These are phyloP conservation scores for Tapirus indicus DNA, from an alignment of 2,797 vertebrate genomes.

Conservation along the genomic window DNA sequence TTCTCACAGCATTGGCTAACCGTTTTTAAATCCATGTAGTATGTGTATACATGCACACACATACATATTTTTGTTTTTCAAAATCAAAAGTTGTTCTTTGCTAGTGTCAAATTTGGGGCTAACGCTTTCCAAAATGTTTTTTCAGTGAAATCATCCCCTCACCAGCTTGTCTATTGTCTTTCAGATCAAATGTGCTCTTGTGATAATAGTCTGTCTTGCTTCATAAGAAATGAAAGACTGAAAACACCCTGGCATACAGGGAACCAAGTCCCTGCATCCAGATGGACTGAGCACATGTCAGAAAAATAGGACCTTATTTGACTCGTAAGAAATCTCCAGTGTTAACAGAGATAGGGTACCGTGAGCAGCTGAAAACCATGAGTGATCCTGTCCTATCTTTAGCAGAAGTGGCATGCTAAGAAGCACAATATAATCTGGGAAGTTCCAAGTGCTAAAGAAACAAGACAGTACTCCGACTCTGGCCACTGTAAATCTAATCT, in stretches of 20 bases:
- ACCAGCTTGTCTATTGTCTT: not conserved
- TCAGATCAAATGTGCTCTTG: slow-evolving; percentile 25
- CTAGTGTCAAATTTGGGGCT: slow-evolving; percentile 22
- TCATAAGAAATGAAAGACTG: not conserved
- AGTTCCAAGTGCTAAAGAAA: not conserved
- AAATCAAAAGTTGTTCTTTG: slow-evolving; percentile 53
- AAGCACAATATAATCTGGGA: not conserved
- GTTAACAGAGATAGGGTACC: not conserved
- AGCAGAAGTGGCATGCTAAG: slow-evolving; percentile 16
- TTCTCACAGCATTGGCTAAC: not conserved
- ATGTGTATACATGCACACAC: not conserved
- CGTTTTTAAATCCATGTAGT: not conserved
- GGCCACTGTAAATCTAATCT: not conserved
- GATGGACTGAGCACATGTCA: not conserved
- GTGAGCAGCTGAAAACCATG: not conserved
- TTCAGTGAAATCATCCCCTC: not conserved
- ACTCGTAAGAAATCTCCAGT: not conserved
- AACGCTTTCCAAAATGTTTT: not conserved
- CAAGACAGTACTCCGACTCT: not conserved
- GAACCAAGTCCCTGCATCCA: not conserved
- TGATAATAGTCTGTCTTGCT: slow-evolving; percentile 20
- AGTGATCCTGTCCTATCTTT: not conserved
- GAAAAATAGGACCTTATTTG: slow-evolving; percentile 21
- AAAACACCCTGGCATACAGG: not conserved
- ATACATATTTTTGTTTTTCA: not conserved